These are phyloP conservation scores for Neosilurus mollespiculum DNA, from an alignment of 2,797 vertebrate species.

Conservation along the genomic window DNA sequence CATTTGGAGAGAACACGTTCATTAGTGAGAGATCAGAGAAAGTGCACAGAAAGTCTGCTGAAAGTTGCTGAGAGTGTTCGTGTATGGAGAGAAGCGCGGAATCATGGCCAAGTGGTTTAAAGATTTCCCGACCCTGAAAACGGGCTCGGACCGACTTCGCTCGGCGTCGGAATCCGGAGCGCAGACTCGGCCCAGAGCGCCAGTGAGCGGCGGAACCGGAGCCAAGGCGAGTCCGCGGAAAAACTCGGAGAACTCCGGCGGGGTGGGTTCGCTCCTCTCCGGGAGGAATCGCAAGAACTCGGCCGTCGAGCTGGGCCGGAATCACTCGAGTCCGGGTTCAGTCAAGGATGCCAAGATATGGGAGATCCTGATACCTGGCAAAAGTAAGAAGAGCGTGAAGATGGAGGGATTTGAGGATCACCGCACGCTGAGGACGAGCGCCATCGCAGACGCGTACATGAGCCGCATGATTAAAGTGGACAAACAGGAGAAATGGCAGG, in stretches of 20 bases:
- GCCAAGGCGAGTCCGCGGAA: constrained; percentile 77
- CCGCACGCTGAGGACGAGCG: constrained; percentile 69
- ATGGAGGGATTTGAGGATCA: constrained; percentile 73
- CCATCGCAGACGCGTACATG: constrained; percentile 83
- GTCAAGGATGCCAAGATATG: constrained; percentile 73
- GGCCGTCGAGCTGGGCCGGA: constrained; percentile 73
- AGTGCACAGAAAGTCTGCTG: constrained; percentile 10
- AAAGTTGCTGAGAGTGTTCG: constrained; percentile 22
- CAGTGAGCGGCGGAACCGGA: constrained; percentile 67
- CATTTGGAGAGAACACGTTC: not conserved
- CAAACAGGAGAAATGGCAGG: constrained; percentile 81
- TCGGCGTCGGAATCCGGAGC: constrained; percentile 79
- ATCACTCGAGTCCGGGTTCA: constrained; percentile 62
- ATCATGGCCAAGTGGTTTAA: constrained; percentile 95
- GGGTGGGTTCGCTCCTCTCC: constrained; percentile 66
- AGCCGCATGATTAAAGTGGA: constrained; percentile 96
- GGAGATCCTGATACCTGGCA: constrained; percentile 81
- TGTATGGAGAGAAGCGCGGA: constrained; percentile 49
- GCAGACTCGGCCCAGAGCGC: constrained; percentile 70
- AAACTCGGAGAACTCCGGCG: constrained; percentile 61
- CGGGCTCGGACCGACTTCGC: constrained; percentile 82
- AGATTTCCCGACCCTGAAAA: constrained; percentile 92
- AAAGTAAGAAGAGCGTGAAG: constrained; percentile 85
- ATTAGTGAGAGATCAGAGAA: not conserved
- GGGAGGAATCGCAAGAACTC: constrained; percentile 89